These are phyloP conservation scores for Cremastinae sp. DNA, from an alignment of 2,888 invertebrate genomes.

Conservation along the genomic window DNA sequence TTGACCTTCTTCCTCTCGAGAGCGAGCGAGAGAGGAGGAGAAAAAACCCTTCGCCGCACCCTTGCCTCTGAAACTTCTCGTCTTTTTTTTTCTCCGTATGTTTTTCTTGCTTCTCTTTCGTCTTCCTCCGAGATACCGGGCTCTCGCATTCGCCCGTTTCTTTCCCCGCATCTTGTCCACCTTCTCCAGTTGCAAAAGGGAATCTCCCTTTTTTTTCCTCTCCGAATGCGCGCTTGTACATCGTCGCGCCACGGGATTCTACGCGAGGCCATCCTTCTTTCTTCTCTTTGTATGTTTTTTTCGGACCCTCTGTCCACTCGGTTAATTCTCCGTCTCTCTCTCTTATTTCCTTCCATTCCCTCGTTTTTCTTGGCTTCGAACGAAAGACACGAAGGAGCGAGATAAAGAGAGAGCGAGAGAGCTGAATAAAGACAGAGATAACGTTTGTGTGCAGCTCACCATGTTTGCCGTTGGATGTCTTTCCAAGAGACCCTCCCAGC, in stretches of 20 bases:
- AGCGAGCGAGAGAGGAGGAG: constrained; percentile 54
- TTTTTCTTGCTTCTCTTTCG: constrained; percentile 36
- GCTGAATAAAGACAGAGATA: neutral
- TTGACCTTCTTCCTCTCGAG: constrained; percentile 24
- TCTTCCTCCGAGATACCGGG: constrained; percentile 47
- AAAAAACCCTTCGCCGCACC: constrained; percentile 67
- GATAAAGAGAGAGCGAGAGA: constrained; percentile 10
- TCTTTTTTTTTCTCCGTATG: constrained; percentile 51
- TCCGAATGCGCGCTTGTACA: constrained; percentile 48
- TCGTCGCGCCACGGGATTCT: constrained; percentile 57
- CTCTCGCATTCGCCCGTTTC: constrained; percentile 41
- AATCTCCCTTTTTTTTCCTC: constrained; percentile 54
- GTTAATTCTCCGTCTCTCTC: constrained; percentile 49
- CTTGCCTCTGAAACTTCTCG: constrained; percentile 49
- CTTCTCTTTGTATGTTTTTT: constrained; percentile 60
- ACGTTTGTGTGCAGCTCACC: constrained; percentile 37
- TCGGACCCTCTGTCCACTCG: constrained; percentile 49
- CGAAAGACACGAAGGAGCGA: constrained; percentile 6
- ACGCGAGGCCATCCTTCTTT: constrained; percentile 50
- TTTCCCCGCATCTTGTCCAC: constrained; percentile 31
- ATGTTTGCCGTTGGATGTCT: constrained; percentile 46
- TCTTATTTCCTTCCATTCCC: constrained; percentile 44
- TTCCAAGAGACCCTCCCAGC: constrained; percentile 52
- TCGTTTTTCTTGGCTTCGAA: constrained; percentile 46
- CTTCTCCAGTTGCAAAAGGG: constrained; percentile 53